Base-by-base conservation (phyloP, 2,113 vertebrate species). In the Podarcis raffonei region DNA sequence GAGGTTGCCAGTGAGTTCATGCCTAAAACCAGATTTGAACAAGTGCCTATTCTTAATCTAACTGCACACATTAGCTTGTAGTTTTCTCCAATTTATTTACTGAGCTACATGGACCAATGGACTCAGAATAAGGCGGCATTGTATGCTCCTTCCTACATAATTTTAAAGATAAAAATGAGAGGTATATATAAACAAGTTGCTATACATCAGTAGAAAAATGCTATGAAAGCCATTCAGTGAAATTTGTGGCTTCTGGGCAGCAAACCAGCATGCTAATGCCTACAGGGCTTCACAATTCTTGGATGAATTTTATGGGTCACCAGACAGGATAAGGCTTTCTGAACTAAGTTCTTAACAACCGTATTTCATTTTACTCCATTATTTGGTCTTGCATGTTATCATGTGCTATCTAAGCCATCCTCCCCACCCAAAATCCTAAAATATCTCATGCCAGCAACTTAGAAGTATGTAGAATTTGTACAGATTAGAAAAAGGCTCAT, bases 61-160 rank as follows among this genome's bases (percentile, higher is more conserved):
- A 93, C 12, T 88, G 81, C 39, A 91, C 87, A 42, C 92, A 37
- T 30, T 89, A 91, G 77, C 83, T 88, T 90, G 65, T 83, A 2
- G 23, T 92, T 93, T 92, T 85, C 11, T 25, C 59, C 8, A 74
- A 89, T 79, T 79, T 35, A 59, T 85, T 75, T 93, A 8, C 42
- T 42, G 42, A 42, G 42, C 42, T 42, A 42, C 42, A 42, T 42
- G 42, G 42, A 42, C 42, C 42, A 42, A 42, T 8, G 42, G 42
- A 42, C 42, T 42, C 42, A 42, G 42, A 8, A 42, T 42, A 42
- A 42, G 7, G 42, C 1, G 42, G 42, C 42, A 42, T 42, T 42
- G 42, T 42, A 42, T 42, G 42, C 42, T 42, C 42, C 42, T 42
- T 42, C 42, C 42, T 42, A 42, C 1, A 7, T 42, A 42, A 42